phyloP scores from a whole-genome alignment of 2,113 vertebrate species.

The Perca schrenkii region DNA sequence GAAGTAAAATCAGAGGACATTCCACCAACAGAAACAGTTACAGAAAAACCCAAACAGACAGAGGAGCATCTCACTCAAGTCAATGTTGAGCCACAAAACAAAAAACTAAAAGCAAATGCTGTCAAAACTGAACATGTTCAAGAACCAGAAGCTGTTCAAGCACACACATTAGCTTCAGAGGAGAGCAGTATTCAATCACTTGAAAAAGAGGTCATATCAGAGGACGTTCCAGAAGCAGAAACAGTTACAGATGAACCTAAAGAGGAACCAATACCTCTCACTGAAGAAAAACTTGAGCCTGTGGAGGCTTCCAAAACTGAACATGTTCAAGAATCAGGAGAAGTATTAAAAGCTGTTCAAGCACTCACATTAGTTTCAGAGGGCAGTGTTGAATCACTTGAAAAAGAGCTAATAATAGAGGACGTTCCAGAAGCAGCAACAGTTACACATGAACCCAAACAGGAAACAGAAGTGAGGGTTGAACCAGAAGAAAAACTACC shows the following conservation, averaged over 20 bases:
- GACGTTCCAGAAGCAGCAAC: neutral
- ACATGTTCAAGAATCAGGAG: neutral
- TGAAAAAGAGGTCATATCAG: slow-evolving; percentile 20
- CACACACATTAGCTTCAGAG: neutral
- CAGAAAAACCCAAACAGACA: slow-evolving; percentile 36
- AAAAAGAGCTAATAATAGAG: slow-evolving; percentile 22
- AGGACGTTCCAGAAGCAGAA: neutral
- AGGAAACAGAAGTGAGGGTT: neutral
- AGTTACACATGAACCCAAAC: neutral
- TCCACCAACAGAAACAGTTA: slow-evolving; percentile 8
- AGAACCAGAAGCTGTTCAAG: neutral
- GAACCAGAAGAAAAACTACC: neutral
- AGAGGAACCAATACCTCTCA: neutral
- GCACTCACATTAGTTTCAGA: neutral
- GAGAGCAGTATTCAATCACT: neutral
- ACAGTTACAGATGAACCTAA: slow-evolving; percentile 6
- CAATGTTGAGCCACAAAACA: slow-evolving; percentile 38
- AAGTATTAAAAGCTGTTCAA: slow-evolving; percentile 17
- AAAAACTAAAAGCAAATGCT: slow-evolving; percentile 26
- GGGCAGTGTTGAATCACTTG: neutral
- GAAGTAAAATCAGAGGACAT: slow-evolving; percentile 36
- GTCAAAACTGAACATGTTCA: neutral
- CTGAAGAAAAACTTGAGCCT: neutral
- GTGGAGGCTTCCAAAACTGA: neutral
- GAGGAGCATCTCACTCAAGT: slow-evolving; percentile 13